A percentile compares a stretch with the other conserved stretches of the same genome.
phyloP scores from a whole-genome alignment of 2,797 vertebrate species.

The Anolis apletophallus region DNA sequence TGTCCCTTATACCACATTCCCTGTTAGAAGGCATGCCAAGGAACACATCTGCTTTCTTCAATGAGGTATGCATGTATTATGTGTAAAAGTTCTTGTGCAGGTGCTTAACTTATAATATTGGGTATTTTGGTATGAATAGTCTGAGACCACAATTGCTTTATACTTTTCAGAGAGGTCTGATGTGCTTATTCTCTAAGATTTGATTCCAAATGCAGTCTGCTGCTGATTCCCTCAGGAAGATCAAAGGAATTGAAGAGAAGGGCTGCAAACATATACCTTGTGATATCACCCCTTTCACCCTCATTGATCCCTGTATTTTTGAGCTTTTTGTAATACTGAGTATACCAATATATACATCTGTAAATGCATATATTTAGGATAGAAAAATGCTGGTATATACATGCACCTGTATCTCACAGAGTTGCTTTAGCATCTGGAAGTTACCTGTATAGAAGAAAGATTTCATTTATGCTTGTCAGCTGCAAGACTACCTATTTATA shows the following conservation, averaged over 20 bases:
- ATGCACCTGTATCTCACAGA: background rate
- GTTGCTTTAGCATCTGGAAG: background rate
- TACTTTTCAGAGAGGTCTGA: background rate
- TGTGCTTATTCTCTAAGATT: background rate
- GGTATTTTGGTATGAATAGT: background rate
- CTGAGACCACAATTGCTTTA: background rate
- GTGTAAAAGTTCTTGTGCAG: background rate
- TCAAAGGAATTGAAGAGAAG: background rate
- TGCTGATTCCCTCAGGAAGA: background rate
- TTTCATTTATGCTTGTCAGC: background rate
- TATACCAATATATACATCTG: background rate
- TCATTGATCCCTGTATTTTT: background rate
- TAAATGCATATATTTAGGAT: background rate
- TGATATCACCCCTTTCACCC: background rate
- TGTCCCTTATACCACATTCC: too few relatives aligned
- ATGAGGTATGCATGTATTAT: background rate
- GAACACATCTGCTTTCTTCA: background rate
- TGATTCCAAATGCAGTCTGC: background rate
- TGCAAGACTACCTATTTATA: background rate
- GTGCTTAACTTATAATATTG: background rate
- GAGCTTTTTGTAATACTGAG: background rate
- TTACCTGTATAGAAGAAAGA: background rate
- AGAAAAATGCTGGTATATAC: background rate
- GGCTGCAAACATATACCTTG: background rate
- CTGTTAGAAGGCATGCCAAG: too few relatives aligned